phyloP scores from a whole-genome alignment of 2,797 vertebrate genomes.

The Rhinogobio ventralis region DNA sequence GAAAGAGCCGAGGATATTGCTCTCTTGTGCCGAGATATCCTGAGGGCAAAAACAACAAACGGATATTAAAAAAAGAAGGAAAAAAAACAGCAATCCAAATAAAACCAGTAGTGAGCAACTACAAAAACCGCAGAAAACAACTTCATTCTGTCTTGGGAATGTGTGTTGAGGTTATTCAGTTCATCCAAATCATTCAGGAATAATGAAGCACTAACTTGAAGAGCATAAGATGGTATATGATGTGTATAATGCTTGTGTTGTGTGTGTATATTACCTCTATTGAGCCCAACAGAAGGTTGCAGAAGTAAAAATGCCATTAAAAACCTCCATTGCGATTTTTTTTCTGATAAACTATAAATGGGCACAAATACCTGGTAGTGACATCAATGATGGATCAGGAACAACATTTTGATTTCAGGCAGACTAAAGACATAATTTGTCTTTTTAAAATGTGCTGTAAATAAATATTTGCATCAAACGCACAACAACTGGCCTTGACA shows the following conservation, averaged over 20 bases:
- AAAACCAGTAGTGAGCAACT: neutral
- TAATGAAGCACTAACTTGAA: neutral
- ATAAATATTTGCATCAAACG: neutral
- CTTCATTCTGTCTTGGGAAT: neutral
- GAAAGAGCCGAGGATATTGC: slow-evolving; percentile 98
- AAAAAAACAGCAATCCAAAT: neutral
- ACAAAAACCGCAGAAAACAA: neutral
- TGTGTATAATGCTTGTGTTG: neutral
- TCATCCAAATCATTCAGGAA: neutral
- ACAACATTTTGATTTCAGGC: neutral
- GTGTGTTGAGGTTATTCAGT: neutral
- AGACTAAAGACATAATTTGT: neutral
- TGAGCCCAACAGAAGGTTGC: neutral
- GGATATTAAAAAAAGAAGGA: slow-evolving; percentile 9
- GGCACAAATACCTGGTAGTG: no score
- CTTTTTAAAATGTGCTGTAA: neutral
- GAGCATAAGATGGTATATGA: neutral
- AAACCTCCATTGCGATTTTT: neutral
- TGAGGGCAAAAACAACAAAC: slow-evolving; percentile 64
- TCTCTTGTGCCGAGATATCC: slow-evolving; percentile 99
- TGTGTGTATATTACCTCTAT: neutral
- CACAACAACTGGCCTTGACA: neutral
- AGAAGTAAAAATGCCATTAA: neutral
- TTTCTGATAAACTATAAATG: neutral
- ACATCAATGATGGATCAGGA: neutral